phyloP scores from a whole-genome alignment of 2,888 invertebrate genomes.

The Hyppa rectilinea region DNA sequence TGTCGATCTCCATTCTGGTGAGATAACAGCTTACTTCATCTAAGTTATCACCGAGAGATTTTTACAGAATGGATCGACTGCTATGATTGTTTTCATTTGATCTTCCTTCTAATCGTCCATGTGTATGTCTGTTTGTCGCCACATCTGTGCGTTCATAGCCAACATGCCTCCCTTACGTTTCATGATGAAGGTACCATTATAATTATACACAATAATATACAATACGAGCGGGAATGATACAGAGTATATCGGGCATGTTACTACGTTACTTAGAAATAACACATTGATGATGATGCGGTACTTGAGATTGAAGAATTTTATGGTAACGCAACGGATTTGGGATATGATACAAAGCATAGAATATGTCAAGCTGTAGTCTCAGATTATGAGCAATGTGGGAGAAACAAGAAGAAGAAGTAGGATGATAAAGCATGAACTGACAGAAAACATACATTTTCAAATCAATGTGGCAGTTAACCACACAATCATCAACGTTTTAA shows the following conservation, averaged over 20 bases:
- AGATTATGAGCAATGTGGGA: conserved; percentile 22
- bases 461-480: conserved; percentile 10
- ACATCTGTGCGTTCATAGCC: conserved; percentile 60
- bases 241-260: conserved; percentile 79
- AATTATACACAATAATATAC: conserved; percentile 81
- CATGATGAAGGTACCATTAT: conserved; percentile 81
- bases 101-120: background rate
- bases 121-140: conserved; percentile 9
- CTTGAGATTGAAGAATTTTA: conserved; percentile 3
- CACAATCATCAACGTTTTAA: conserved; percentile 48
- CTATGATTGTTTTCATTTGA: background rate
- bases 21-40: too few species aligned
- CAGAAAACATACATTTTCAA: conserved; percentile 1
- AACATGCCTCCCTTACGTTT: conserved; percentile 74
- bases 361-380: conserved; percentile 16
- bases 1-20: too few species aligned
- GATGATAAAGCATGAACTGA: conserved; percentile 11
- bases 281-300: conserved; percentile 44
- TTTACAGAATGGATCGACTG: too few species aligned
- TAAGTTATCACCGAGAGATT: too few species aligned
- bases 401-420: conserved; percentile 15
- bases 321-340: background rate
- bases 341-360: conserved; percentile 24
- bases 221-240: conserved; percentile 85
- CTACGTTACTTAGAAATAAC: conserved; percentile 73